These are phyloP conservation scores for Sminthurides aquaticus DNA, from an alignment of 2,888 invertebrate species.

Conservation along the genomic window DNA sequence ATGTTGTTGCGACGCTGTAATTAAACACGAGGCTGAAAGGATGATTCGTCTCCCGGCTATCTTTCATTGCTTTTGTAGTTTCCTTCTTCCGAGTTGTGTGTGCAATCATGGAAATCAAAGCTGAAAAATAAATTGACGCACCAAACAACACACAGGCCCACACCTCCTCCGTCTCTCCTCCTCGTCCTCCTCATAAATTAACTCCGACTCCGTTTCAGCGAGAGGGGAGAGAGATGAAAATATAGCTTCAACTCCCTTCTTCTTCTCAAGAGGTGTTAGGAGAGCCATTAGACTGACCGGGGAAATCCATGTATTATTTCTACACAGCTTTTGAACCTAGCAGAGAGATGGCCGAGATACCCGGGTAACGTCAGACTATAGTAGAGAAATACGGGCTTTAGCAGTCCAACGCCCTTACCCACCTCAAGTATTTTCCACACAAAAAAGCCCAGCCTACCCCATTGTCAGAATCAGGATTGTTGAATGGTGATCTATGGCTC, in stretches of 20 bases:
- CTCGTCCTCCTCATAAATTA: background rate
- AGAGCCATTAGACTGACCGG: conserved; percentile 41
- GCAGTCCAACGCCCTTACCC: too few relatives aligned
- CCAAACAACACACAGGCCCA: background rate
- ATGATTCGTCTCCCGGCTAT: too few relatives aligned
- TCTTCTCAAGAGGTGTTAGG: conserved; percentile 38
- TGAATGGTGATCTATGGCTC: conserved; percentile 45
- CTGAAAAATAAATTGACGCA: background rate
- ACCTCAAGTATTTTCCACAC: too few relatives aligned
- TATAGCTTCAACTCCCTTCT: too few relatives aligned
- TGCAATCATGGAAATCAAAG: too few relatives aligned
- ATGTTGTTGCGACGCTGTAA: too few relatives aligned
- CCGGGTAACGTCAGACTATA: too few relatives aligned
- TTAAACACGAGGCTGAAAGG: background rate
- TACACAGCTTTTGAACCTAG: conserved; percentile 22
- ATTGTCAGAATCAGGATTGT: conserved; percentile 41
- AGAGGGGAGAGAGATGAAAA: background rate
- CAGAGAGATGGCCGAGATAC: too few relatives aligned
- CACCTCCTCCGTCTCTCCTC: background rate
- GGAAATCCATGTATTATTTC: conserved; percentile 28
- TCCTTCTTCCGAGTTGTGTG: too few relatives aligned
- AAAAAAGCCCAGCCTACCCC: conserved; percentile 21
- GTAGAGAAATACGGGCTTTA: too few relatives aligned
- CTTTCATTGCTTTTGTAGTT: too few relatives aligned
- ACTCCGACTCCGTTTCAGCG: background rate